Conservation (phyloP, 2,888 invertebrate genomes). For the Ectropis crepuscularia region DNA sequence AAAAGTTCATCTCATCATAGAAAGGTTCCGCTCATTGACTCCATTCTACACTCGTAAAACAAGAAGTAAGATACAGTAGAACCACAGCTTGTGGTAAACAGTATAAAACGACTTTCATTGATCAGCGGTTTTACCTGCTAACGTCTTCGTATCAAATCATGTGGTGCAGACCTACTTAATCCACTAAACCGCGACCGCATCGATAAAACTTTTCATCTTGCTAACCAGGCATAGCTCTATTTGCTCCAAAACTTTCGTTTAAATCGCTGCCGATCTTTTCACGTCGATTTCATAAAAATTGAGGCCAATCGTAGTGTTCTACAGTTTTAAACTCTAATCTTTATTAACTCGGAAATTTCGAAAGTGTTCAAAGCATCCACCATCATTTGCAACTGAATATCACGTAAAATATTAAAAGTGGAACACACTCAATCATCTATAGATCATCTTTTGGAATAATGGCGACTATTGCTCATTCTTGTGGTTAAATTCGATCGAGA, state of each 20-base stretch:
- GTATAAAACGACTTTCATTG: slow-evolving; percentile 60
- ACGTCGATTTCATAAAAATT: slow-evolving; percentile 34
- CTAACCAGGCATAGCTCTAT: slow-evolving; percentile 36
- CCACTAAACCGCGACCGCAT: slow-evolving; percentile 57
- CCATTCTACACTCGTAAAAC: slow-evolving; percentile 2
- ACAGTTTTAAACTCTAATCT: slow-evolving; percentile 24
- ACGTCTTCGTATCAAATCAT: slow-evolving; percentile 62
- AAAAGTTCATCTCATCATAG: too few species aligned
- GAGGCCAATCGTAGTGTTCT: slow-evolving; percentile 32
- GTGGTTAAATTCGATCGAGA: slow-evolving; percentile 50
- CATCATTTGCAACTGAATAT: slow-evolving; percentile 36
- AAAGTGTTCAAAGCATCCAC: slow-evolving; percentile 28
- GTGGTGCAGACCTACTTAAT: slow-evolving; percentile 58
- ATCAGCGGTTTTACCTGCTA: slow-evolving; percentile 56
- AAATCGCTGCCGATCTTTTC: slow-evolving; percentile 40
- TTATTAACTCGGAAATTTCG: slow-evolving; percentile 27
- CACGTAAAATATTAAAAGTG: slow-evolving; percentile 53
- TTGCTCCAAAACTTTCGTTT: slow-evolving; percentile 38
- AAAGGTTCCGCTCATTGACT: slow-evolving; percentile 8
- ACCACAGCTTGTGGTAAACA: slow-evolving; percentile 46
- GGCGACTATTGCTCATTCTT: slow-evolving; percentile 45
- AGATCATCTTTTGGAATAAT: slow-evolving; percentile 44
- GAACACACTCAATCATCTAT: slow-evolving; percentile 42
- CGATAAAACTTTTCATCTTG: slow-evolving; percentile 41
- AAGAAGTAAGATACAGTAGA: slow-evolving; percentile 14